Conservation (phyloP, 2,113 vertebrate species). For the Pipra filicauda region DNA sequence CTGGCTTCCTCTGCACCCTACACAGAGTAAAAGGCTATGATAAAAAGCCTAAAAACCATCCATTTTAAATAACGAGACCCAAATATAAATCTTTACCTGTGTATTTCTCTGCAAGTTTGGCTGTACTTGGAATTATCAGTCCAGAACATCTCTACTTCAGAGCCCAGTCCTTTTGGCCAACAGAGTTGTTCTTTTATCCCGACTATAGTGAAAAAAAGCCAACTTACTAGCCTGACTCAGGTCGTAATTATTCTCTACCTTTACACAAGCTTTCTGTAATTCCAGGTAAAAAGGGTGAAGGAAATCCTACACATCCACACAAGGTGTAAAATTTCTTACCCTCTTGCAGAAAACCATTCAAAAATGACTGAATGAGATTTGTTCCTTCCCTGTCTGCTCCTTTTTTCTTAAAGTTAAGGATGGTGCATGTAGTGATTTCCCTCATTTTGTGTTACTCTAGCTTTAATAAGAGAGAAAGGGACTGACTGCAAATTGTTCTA, state of each 20-base stretch:
- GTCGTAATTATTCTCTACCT: constrained; percentile 16
- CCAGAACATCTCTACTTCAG: constrained; percentile 39
- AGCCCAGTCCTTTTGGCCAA: constrained; percentile 8
- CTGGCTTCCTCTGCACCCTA: background rate
- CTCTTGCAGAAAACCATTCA: background rate
- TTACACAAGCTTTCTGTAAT: constrained; percentile 19
- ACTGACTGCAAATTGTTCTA: background rate
- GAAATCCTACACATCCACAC: background rate
- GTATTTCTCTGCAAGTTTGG: background rate
- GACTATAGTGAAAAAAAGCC: constrained; percentile 24
- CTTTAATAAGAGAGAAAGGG: background rate
- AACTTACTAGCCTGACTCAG: background rate
- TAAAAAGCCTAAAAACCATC: background rate
- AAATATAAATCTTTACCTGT: constrained; percentile 18
- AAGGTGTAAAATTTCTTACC: background rate
- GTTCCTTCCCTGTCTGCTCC: background rate
- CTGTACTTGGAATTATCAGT: constrained; percentile 27
- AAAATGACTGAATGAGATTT: background rate
- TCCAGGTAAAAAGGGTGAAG: constrained; percentile 17
- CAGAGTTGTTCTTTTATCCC: constrained; percentile 10
- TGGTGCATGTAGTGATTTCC: background rate
- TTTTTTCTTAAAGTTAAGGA: background rate
- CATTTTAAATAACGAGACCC: background rate
- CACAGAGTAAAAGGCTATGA: background rate
- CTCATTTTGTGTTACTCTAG: background rate